Evolutionary conservation across 2,888 invertebrate genomes (phyloP), one percentile per base, ranked within the genome.

Genomic region (Platerodrilus igneus): DNA sequence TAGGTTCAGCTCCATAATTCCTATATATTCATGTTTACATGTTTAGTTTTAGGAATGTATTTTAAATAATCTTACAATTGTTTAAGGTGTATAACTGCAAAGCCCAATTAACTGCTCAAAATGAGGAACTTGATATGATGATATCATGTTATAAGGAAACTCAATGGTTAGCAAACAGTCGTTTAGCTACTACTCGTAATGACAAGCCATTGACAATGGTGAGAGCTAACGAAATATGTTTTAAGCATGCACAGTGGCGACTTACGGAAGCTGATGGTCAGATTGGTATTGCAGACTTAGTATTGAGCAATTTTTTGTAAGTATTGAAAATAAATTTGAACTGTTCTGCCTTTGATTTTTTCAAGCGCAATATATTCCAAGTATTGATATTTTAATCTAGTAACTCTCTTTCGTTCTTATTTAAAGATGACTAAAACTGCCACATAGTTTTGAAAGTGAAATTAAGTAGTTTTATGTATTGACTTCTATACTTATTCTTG

Each of bases 201-300:
- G 78, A 86, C 62, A 82, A 82, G 58, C 80, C 83, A 2, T 77
- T 86, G 15, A 80, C 84, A 0, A 83, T 86, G 34, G 87, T 91
- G 15, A 75, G 94, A 19, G 81, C 86, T 1, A 88, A 87, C 55
- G 92, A 97, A 72, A 96, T 99, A 57, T 97, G 94, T 68, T 99
- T 99, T 69, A 95, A 96, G 69, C 90, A 93, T 59, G 97, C 97
- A 3, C 88, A 93, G 60, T 99, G 99, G 99, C 71, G 96, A 21
- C 78, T 99, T 50, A 99, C 97, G 0, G 96, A 99, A 66, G 86
- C 88, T 1, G 97, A 99, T 69, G 99, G 99, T 0, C 97, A 96
- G 69, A 82, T 97, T 36, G 96, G 96, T 41, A 92, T 99, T 49
- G 92, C 97, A 0, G 96, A 99, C 71, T 76, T 97, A 41, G 85